phyloP scores from a whole-genome alignment of 2,797 vertebrate species.

The Acanthiza pusilla region DNA sequence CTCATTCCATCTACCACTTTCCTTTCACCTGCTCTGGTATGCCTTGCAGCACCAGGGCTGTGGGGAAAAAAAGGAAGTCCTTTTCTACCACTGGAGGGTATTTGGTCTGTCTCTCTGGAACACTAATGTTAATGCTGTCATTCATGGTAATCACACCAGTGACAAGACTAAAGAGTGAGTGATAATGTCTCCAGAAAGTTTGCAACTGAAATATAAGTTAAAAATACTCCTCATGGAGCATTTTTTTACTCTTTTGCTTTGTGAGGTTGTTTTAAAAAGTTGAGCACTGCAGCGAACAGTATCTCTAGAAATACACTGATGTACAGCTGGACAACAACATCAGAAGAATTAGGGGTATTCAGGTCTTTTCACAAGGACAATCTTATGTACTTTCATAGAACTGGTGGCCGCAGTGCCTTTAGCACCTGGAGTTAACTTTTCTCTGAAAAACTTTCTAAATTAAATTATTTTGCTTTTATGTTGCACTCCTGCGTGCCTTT shows the following conservation, averaged over 20 bases:
- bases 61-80: background rate
- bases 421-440: background rate
- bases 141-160: background rate
- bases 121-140: background rate
- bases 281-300: background rate
- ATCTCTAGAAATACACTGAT: background rate
- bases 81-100: background rate
- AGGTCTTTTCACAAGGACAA: background rate
- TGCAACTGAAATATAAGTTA: background rate
- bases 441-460: background rate
- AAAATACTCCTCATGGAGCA: background rate
- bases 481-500: background rate
- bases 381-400: background rate
- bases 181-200: background rate
- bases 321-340: background rate
- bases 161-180: background rate
- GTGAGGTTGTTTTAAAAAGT: background rate
- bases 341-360: background rate
- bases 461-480: background rate
- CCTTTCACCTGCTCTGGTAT: background rate
- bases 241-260: background rate
- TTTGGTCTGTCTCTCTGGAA: background rate
- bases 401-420: background rate
- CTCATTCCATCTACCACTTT: background rate
- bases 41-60: background rate